A percentile compares a stretch with the other conserved stretches of the same genome.
Evolutionary conservation across 2,888 invertebrate species (phyloP).

Genomic region (Microlaimidae sp.): DNA sequence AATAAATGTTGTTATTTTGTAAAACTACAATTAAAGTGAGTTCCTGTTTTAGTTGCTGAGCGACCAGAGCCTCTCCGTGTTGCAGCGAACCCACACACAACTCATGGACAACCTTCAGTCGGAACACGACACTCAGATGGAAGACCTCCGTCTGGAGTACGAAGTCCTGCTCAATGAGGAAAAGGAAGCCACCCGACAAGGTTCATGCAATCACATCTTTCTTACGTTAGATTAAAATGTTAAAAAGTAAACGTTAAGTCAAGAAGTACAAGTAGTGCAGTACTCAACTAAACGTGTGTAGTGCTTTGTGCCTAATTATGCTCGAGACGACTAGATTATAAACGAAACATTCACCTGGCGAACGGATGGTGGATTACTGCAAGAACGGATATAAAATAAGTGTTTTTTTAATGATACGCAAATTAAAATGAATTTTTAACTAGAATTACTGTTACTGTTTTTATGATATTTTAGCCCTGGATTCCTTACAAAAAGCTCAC

Average conservation of each 20-base stretch:
- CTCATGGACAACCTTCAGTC: not conserved
- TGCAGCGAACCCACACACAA: conserved; percentile 6
- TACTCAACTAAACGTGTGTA: too few species aligned
- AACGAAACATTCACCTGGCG: too few species aligned
- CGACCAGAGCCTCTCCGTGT: conserved; percentile 10
- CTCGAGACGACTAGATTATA: too few species aligned
- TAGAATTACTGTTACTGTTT: conserved; percentile 3
- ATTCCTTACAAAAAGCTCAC: conserved; percentile 29
- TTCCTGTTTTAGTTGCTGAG: not conserved
- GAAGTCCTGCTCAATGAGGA: conserved; percentile 12
- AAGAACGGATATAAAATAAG: too few species aligned
- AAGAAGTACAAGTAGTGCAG: too few species aligned
- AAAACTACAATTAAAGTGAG: not conserved
- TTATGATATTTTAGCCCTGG: conserved; percentile 27
- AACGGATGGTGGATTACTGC: too few species aligned
- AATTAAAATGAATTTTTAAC: not conserved
- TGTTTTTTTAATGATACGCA: not conserved
- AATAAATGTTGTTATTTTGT: too few species aligned
- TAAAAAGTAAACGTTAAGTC: too few species aligned
- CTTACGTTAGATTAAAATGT: too few species aligned
- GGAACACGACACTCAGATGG: not conserved
- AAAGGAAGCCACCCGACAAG: conserved; percentile 15
- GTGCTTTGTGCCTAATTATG: too few species aligned
- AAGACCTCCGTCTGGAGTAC: not conserved
- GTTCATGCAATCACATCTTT: conserved; percentile 4